phyloP scores from a whole-genome alignment of 2,113 vertebrate species.

The Athene noctua region DNA sequence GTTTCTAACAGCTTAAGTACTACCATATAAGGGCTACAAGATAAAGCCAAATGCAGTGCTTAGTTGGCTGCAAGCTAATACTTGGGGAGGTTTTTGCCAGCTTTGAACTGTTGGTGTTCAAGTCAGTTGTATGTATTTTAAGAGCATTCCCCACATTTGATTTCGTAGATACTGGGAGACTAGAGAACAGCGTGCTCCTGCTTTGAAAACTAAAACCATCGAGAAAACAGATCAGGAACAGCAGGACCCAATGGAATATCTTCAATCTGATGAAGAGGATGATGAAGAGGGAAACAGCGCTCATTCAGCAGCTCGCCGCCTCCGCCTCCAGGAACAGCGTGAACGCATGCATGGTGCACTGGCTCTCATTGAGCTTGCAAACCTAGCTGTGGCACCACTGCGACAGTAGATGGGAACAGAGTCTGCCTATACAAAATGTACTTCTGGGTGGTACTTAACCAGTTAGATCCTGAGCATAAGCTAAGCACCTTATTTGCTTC shows the following conservation, averaged over 20 bases:
- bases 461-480: constrained; percentile 82
- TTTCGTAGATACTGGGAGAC: constrained; percentile 89
- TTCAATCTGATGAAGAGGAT: constrained; percentile 89
- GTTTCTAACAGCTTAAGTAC: neutral
- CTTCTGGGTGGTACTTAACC: constrained; percentile 70
- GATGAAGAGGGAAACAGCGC: constrained; percentile 77
- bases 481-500: constrained; percentile 99
- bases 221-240: constrained; percentile 92
- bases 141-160: neutral
- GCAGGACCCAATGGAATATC: constrained; percentile 92
- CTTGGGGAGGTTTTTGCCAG: neutral
- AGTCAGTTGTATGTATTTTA: neutral
- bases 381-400: constrained; percentile 81
- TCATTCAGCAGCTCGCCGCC: constrained; percentile 80
- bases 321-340: constrained; percentile 90
- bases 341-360: constrained; percentile 94
- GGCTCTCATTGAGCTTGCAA: constrained; percentile 96
- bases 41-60: neutral
- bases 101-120: accelerated
- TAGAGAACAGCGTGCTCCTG: constrained; percentile 86
- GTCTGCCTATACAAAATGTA: constrained; percentile 46
- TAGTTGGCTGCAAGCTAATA: accelerated
- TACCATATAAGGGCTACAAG: neutral
- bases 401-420: constrained; percentile 63
- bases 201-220: constrained; percentile 80